Evolutionary conservation across 1,140 invertebrate genomes (phyloP), one percentile per base, ranked within the genome.

Genomic region (Battus philenor): DNA sequence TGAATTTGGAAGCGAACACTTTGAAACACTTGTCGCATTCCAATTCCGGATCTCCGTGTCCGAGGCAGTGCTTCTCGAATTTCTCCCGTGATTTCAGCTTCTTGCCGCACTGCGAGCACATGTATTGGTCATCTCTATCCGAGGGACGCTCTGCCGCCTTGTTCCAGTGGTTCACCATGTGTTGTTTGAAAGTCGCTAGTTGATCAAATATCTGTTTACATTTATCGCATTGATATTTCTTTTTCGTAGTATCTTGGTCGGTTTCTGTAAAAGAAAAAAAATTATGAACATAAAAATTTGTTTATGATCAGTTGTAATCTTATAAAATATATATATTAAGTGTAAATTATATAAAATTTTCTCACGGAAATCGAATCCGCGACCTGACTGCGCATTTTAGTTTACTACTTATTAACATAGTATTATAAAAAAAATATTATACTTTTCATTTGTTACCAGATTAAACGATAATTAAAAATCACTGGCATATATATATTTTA

Each of bases 1-100:
- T 77, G 39, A 72, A 74, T 47, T 82, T 84, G n/a, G 83, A 75
- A 0, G 83, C 74, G 53, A 85, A 86, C 0, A 87, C 83, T 59
- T 87, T 87, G 12, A 69, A 68, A 54, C 85, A 87, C 32, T 70
- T 74, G 4, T 61, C 50, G 44, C 85, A 87, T 54, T 87, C 80
- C 11, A 79, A 39, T 2, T 86, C 78, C 1, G 85, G 85, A 50
- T 86, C 68, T 1, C 81, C 79, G 38, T 86, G 83, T 0, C 69
- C 68, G 29, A 73, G 55, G 34, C 69, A 68, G 52, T 86, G 85
- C 10, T 67, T 43, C 17, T 76, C 69, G 31, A 74, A 82, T 39
- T 86, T 86, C 17, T 71, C 50, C 24, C 69, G 56, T 16, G 50
- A 75, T 34, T 83, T 83, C 1, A 86, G 50, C n/a, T 50, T 59